phyloP scores from a whole-genome alignment of 2,797 vertebrate genomes.

The Sebastes trivittatus region DNA sequence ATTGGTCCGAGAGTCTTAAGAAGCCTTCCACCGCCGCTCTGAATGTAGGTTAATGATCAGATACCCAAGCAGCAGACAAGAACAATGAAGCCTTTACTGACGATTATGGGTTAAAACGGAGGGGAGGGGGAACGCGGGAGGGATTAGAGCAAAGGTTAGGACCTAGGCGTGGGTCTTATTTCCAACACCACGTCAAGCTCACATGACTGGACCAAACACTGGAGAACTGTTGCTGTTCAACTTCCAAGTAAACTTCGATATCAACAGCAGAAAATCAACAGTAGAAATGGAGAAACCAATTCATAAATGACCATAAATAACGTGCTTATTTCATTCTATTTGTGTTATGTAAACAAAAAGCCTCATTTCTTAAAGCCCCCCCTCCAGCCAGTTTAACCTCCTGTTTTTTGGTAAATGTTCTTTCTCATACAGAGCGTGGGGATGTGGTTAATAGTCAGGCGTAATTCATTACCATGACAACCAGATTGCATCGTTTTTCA shows the following conservation, averaged over 20 bases:
- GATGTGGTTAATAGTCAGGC: no score
- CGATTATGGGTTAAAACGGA: slow-evolving; percentile 72
- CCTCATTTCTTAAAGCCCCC: neutral
- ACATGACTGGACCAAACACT: slow-evolving; percentile 55
- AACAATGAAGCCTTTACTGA: slow-evolving; percentile 82
- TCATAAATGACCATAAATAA: neutral
- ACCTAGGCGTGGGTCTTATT: slow-evolving; percentile 60
- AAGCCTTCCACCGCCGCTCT: slow-evolving; percentile 58
- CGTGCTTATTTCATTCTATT: neutral
- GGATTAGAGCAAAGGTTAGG: slow-evolving; percentile 76
- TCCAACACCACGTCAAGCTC: slow-evolving; percentile 32
- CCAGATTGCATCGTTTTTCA: no score
- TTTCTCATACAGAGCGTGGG: no score
- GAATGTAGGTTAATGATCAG: slow-evolving; percentile 84
- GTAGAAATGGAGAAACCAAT: neutral
- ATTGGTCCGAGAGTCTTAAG: slow-evolving; percentile 63
- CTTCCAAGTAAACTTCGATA: neutral
- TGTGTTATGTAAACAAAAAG: neutral
- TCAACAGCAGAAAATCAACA: neutral
- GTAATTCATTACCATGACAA: no score
- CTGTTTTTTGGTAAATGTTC: no score
- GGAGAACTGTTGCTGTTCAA: slow-evolving; percentile 9
- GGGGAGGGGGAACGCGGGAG: slow-evolving; percentile 26
- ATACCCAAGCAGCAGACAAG: slow-evolving; percentile 69
- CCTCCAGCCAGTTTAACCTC: no score